These are phyloP conservation scores for Abrostola triplasia DNA, from an alignment of 2,888 invertebrate genomes.

Conservation along the genomic window DNA sequence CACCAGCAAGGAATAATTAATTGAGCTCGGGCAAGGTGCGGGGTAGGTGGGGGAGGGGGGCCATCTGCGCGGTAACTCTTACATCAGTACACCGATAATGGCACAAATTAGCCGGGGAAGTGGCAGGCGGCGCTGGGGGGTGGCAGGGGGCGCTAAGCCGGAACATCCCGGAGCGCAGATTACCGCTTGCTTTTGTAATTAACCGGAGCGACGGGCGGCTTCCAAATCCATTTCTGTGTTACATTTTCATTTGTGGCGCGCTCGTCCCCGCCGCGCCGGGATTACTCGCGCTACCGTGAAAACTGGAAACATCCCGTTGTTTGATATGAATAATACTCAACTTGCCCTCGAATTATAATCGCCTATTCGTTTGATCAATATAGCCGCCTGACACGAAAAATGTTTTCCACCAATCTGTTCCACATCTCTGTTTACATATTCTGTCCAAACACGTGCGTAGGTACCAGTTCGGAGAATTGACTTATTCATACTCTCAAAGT, in stretches of 20 bases:
- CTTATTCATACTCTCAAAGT: constrained; percentile 85
- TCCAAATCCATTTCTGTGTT: constrained; percentile 89
- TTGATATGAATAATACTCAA: constrained; percentile 69
- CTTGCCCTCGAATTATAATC: constrained; percentile 59
- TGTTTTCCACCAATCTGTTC: constrained; percentile 66
- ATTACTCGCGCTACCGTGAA: constrained; percentile 78
- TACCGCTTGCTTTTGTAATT: constrained; percentile 89
- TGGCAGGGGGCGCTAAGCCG: constrained; percentile 85
- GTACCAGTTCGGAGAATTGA: constrained; percentile 79
- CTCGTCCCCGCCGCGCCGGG: constrained; percentile 75
- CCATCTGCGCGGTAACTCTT: constrained; percentile 88
- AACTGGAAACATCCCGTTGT: constrained; percentile 73
- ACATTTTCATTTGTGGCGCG: constrained; percentile 88
- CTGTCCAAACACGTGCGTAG: constrained; percentile 76
- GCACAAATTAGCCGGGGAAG: constrained; percentile 88
- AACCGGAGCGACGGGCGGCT: constrained; percentile 88
- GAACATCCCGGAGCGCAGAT: constrained; percentile 89
- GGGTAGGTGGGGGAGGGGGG: constrained; percentile 67
- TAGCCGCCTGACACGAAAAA: constrained; percentile 55
- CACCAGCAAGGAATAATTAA: constrained; percentile 88
- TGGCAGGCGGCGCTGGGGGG: constrained; percentile 76
- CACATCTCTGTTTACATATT: constrained; percentile 71
- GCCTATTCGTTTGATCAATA: constrained; percentile 56
- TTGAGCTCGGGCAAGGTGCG: constrained; percentile 83
- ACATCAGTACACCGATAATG: constrained; percentile 89